phyloP scores from a whole-genome alignment of 2,797 vertebrate species.

The Eulemur coronatus region DNA sequence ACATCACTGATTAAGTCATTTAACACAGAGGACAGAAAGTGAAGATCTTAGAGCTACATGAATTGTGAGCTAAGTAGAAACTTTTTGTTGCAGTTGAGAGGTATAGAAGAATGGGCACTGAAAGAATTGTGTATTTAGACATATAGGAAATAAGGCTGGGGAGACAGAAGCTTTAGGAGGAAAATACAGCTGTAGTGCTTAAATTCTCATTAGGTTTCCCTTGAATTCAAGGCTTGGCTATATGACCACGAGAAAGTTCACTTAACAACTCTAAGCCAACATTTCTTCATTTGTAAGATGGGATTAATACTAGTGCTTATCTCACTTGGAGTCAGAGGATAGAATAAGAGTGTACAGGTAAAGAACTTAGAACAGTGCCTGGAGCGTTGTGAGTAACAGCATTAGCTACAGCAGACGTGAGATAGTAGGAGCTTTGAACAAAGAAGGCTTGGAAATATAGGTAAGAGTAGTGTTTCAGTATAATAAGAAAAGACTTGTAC shows the following conservation, averaged over 20 bases:
- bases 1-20: neutral
- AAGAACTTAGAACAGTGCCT: neutral
- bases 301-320: neutral
- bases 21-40: neutral
- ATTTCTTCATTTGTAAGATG: neutral
- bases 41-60: neutral
- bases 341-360: neutral
- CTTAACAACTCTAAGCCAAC: neutral
- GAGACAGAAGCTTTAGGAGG: neutral
- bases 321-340: neutral
- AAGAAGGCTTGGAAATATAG: neutral
- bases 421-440: neutral
- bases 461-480: neutral
- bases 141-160: neutral
- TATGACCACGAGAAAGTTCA: neutral
- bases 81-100: neutral
- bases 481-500: neutral
- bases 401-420: neutral
- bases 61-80: neutral
- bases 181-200: neutral
- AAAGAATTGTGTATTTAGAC: neutral
- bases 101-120: neutral
- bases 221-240: neutral
- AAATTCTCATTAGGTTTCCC: neutral
- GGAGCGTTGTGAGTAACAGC: neutral